phyloP scores from a whole-genome alignment of 2,113 vertebrate genomes.

The Symphodus melops region DNA sequence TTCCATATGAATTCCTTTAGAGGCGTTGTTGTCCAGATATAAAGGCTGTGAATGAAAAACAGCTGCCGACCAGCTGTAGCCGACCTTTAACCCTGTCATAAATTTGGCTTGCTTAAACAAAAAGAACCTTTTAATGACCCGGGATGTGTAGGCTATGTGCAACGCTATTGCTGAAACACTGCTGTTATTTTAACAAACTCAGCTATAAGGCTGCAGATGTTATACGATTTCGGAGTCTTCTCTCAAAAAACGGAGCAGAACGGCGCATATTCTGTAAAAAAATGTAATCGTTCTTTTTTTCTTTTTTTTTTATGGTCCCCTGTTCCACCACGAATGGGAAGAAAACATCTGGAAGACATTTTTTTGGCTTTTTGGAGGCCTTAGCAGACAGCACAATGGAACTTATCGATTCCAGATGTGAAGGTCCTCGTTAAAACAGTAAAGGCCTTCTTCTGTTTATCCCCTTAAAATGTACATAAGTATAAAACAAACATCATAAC shows the following conservation, averaged over 20 bases:
- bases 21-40: constrained; percentile 27
- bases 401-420: constrained; percentile 84
- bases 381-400: constrained; percentile 84
- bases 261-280: constrained; percentile 75
- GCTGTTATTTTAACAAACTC: constrained; percentile 46
- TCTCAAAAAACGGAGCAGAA: constrained; percentile 52
- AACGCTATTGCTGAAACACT: constrained; percentile 35
- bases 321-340: constrained; percentile 76
- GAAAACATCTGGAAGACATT: constrained; percentile 87
- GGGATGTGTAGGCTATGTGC: constrained; percentile 21
- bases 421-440: constrained; percentile 68
- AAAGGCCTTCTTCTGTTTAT: constrained; percentile 59
- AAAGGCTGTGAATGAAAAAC: constrained; percentile 55
- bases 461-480: constrained; percentile 38
- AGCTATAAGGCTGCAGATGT: constrained; percentile 52
- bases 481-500: constrained; percentile 45
- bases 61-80: constrained; percentile 64
- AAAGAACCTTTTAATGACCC: constrained; percentile 64
- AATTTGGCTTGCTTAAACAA: constrained; percentile 53
- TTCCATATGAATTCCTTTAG: constrained; percentile 46
- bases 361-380: constrained; percentile 74
- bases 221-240: constrained; percentile 61
- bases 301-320: constrained; percentile 67
- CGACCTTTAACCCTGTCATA: constrained; percentile 68
- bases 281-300: constrained; percentile 67